Conservation (phyloP, 2,113 vertebrate species). For the Apeltes quadracus region DNA sequence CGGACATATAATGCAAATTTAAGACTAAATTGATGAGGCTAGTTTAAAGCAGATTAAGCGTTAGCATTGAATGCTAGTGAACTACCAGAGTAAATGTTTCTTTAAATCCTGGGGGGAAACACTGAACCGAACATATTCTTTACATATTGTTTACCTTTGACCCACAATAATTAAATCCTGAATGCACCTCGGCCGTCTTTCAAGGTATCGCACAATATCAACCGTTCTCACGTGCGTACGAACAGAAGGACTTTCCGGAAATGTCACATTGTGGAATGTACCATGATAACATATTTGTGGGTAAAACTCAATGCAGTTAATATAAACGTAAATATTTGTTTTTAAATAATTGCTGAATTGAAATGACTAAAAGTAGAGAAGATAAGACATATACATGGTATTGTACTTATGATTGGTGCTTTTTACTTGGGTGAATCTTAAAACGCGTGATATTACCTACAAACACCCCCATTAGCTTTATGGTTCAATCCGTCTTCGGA, state of each 20-base stretch:
- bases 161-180: constrained; percentile 10
- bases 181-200: accelerated
- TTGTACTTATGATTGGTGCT: accelerated
- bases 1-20: background rate
- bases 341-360: too few species aligned
- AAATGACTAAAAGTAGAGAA: accelerated
- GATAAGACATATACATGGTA: accelerated
- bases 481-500: constrained; percentile 29
- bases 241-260: constrained; percentile 17
- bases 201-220: constrained; percentile 23
- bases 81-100: background rate
- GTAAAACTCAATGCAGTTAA: background rate
- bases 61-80: background rate
- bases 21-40: background rate
- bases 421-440: background rate
- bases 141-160: background rate
- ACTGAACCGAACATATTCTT: too few species aligned
- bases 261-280: constrained; percentile 30
- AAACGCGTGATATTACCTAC: accelerated
- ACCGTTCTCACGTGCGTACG: constrained; percentile 32
- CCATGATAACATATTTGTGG: constrained; percentile 12
- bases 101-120: background rate
- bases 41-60: background rate
- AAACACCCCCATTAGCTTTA: background rate
- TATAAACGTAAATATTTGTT: too few species aligned